Conservation (phyloP, 2,888 invertebrate species). For the Cyclophora albipunctata region DNA sequence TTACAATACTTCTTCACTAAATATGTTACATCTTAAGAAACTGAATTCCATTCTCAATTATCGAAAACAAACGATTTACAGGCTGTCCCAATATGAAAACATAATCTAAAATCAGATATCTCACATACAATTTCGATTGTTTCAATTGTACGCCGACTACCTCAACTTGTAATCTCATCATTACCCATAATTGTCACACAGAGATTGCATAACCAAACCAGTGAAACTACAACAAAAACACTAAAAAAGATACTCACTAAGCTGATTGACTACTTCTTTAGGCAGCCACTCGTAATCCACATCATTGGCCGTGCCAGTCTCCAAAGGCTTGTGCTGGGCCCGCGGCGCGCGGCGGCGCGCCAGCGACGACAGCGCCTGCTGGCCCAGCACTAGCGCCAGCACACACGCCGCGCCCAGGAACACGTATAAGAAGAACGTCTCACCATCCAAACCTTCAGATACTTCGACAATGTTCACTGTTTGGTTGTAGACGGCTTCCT, state of each 20-base stretch:
- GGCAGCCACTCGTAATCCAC: slow-evolving; percentile 99
- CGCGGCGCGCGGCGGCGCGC: slow-evolving; percentile 81
- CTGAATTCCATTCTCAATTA: too few relatives aligned
- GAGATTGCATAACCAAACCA: too few relatives aligned
- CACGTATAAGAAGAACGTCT: slow-evolving; percentile 98
- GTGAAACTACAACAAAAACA: too few relatives aligned
- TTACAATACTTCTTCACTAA: too few relatives aligned
- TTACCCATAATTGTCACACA: too few relatives aligned
- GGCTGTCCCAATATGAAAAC: too few relatives aligned
- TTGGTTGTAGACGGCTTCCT: slow-evolving; percentile 98
- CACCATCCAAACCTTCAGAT: slow-evolving; percentile 97
- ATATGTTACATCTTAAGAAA: too few relatives aligned
- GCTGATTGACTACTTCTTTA: slow-evolving; percentile 87
- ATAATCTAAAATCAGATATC: too few relatives aligned
- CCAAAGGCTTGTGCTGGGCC: slow-evolving; percentile 79
- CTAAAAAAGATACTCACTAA: slow-evolving; percentile 79
- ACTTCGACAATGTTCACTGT: slow-evolving; percentile 96
- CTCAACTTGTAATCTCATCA: too few relatives aligned
- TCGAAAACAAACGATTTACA: too few relatives aligned
- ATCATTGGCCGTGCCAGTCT: slow-evolving; percentile 94
- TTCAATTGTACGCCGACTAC: too few relatives aligned
- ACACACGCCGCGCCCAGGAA: slow-evolving; percentile 94
- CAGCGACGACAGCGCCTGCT: slow-evolving; percentile 89
- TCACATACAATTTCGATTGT: too few relatives aligned
- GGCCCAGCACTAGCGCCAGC: slow-evolving; percentile 89